Conservation (phyloP, 1,140 invertebrate genomes). For the Scaptomyza montana region DNA sequence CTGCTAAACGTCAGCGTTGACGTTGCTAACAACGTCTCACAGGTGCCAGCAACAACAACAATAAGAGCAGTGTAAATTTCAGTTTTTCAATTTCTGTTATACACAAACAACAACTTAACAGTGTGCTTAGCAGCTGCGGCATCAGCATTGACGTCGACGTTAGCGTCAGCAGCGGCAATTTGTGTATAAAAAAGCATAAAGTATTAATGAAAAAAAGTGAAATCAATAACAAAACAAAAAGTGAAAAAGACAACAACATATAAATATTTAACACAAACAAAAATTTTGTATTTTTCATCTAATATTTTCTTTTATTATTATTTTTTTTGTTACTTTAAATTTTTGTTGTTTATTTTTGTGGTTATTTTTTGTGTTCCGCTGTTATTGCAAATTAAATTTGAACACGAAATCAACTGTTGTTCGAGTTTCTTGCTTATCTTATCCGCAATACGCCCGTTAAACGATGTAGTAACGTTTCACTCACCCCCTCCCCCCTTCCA, state of each 20-base stretch:
- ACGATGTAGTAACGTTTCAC: constrained; percentile 53
- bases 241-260: constrained; percentile 23
- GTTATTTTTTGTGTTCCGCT: constrained; percentile 5
- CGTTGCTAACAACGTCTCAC: constrained; percentile 33
- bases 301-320: constrained; percentile 5
- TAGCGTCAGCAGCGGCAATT: constrained; percentile 22
- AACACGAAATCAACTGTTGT: no score
- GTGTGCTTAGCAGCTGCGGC: background rate
- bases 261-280: constrained; percentile 33
- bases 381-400: constrained; percentile 1
- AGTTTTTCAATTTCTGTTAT: constrained; percentile 53
- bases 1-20: constrained; percentile 43
- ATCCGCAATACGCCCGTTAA: constrained; percentile 63
- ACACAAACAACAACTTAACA: constrained; percentile 38
- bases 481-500: background rate
- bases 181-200: constrained; percentile 44
- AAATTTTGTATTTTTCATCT: constrained; percentile 19
- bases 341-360: constrained; percentile 20
- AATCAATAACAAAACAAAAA: constrained; percentile 69
- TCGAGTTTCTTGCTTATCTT: constrained; percentile 54
- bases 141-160: background rate
- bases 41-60: constrained; percentile 35
- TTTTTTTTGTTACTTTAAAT: constrained; percentile 4
- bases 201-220: constrained; percentile 66
- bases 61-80: constrained; percentile 14